phyloP scores from a whole-genome alignment of 2,113 vertebrate species.

The Jacana jacana region DNA sequence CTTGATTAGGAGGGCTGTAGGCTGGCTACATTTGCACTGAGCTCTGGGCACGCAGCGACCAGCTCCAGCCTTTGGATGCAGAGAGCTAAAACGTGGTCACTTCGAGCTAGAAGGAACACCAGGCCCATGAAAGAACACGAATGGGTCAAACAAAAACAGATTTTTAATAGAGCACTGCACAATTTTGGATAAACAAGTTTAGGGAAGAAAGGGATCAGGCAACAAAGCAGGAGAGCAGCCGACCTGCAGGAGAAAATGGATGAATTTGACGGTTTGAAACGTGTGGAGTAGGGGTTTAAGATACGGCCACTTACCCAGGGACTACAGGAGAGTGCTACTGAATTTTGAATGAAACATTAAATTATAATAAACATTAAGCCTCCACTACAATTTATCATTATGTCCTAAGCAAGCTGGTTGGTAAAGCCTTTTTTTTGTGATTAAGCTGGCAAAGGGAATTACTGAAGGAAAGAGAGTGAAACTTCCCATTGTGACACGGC shows the following conservation, averaged over 20 bases:
- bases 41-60: neutral
- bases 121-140: neutral
- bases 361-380: conserved; percentile 43
- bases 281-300: neutral
- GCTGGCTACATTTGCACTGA: neutral
- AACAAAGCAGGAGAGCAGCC: neutral
- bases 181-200: neutral
- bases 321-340: neutral
- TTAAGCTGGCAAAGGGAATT: conserved; percentile 26
- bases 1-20: neutral
- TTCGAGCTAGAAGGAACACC: neutral
- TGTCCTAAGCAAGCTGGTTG: conserved; percentile 3
- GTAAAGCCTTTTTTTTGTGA: conserved; percentile 32
- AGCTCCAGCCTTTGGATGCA: neutral
- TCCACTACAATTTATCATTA: conserved; percentile 23
- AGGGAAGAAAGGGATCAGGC: neutral
- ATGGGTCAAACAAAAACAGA: neutral
- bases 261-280: neutral
- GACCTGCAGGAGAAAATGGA: neutral
- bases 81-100: neutral
- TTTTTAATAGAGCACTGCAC: neutral
- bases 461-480: neutral
- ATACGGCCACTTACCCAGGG: neutral
- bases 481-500: neutral
- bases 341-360: conserved; percentile 59